Evolutionary conservation across 2,113 vertebrate genomes (phyloP).

Genomic region (Scalopus aquaticus): DNA sequence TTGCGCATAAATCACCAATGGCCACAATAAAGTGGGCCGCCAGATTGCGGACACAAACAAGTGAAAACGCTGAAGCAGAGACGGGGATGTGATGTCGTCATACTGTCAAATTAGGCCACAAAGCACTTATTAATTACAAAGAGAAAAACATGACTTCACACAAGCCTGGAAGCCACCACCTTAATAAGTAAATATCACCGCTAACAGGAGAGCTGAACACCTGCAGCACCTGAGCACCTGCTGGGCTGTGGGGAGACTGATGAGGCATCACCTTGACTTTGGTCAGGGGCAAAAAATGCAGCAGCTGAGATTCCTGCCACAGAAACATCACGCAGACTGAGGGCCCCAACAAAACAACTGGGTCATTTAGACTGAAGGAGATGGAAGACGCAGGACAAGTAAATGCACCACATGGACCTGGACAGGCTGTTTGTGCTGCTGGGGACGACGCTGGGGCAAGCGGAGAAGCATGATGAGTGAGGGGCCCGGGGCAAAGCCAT

Average conservation of each 20-base stretch:
- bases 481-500: not conserved
- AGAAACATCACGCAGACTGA: rapidly evolving
- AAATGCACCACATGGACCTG: rapidly evolving
- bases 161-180: not conserved
- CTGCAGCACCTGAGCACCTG: not conserved
- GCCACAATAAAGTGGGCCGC: not conserved
- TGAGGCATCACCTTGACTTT: no score
- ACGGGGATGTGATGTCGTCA: not conserved
- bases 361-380: not conserved
- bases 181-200: not conserved
- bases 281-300: no score
- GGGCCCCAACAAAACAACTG: not conserved
- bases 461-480: not conserved
- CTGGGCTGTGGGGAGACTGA: not conserved
- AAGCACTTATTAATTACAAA: no score
- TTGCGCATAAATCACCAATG: not conserved
- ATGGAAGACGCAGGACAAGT: not conserved
- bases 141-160: not conserved
- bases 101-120: not conserved
- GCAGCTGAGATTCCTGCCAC: not conserved
- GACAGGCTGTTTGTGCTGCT: not conserved
- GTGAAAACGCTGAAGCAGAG: not conserved
- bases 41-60: no score
- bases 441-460: rapidly evolving
- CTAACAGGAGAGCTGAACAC: no score